phyloP scores from a whole-genome alignment of 2,888 invertebrate species.

The Papilio elwesi region DNA sequence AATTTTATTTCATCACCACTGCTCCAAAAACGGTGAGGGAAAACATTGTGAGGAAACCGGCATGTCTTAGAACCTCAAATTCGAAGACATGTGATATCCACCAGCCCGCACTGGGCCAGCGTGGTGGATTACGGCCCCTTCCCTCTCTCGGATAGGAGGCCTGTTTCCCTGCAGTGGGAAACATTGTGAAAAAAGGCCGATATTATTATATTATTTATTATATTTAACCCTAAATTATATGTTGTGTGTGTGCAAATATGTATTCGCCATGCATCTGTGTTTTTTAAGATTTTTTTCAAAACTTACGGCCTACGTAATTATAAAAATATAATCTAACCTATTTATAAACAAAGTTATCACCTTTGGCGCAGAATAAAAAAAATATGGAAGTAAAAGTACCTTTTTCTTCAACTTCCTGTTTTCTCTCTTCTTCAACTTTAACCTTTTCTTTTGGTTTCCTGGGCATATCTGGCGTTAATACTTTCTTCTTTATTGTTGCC shows the following conservation, averaged over 20 bases:
- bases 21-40: too few relatives aligned
- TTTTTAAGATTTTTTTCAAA: neutral
- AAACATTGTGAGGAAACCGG: too few relatives aligned
- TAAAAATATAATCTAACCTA: neutral
- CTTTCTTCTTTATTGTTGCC: neutral
- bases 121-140: too few relatives aligned
- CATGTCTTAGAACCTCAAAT: too few relatives aligned
- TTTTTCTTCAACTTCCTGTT: neutral
- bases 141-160: too few relatives aligned
- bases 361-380: neutral
- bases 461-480: neutral
- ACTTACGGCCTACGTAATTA: too few relatives aligned
- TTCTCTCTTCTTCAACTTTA: neutral
- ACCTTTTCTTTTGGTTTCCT: neutral
- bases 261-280: constrained; percentile 73
- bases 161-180: too few relatives aligned
- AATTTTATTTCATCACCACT: too few relatives aligned
- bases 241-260: constrained; percentile 37
- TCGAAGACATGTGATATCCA: too few relatives aligned
- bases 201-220: too few relatives aligned
- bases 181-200: too few relatives aligned
- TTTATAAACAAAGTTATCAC: neutral
- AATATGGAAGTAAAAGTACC: neutral
- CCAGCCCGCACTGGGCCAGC: too few relatives aligned
- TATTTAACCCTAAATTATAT: neutral